A percentile compares a stretch with the other conserved stretches of the same genome.
Evolutionary conservation across 2,888 invertebrate genomes (phyloP).

Genomic region (Kryphioiulus occultus): DNA sequence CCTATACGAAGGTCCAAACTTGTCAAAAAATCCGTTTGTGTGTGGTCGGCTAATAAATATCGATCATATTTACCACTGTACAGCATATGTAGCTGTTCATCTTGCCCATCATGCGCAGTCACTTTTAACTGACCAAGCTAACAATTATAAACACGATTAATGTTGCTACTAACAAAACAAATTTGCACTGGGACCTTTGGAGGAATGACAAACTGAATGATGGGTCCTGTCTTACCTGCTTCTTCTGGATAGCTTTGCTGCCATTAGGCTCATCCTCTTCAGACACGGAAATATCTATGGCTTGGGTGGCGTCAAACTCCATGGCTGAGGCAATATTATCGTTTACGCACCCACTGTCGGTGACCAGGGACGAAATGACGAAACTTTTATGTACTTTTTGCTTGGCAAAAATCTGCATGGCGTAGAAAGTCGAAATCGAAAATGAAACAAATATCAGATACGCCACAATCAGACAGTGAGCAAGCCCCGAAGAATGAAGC

Average conservation of each 20-base stretch:
- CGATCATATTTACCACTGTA: neutral
- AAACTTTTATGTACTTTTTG: neutral
- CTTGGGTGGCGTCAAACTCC: slow-evolving; percentile 37
- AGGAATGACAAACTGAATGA: neutral
- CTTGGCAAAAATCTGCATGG: too few species aligned
- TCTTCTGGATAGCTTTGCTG: neutral
- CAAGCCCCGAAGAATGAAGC: too few species aligned
- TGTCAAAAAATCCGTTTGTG: too few species aligned
- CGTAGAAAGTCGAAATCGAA: too few species aligned
- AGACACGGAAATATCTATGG: neutral
- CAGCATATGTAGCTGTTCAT: neutral
- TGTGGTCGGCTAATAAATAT: too few species aligned
- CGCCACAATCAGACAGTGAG: too few species aligned
- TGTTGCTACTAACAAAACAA: neutral
- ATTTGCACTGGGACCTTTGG: neutral
- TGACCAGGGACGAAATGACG: neutral
- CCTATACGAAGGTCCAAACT: too few species aligned
- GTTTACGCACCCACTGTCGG: neutral
- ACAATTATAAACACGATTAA: neutral
- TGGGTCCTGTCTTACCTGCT: neutral
- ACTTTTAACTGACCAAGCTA: neutral
- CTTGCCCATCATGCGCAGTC: neutral
- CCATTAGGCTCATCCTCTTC: neutral
- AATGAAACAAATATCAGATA: too few species aligned
- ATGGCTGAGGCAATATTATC: neutral